A percentile compares a stretch with the other conserved stretches of the same genome.
Conservation (phyloP, 2,797 vertebrate genomes). For the Peromyscus melanophrys region DNA sequence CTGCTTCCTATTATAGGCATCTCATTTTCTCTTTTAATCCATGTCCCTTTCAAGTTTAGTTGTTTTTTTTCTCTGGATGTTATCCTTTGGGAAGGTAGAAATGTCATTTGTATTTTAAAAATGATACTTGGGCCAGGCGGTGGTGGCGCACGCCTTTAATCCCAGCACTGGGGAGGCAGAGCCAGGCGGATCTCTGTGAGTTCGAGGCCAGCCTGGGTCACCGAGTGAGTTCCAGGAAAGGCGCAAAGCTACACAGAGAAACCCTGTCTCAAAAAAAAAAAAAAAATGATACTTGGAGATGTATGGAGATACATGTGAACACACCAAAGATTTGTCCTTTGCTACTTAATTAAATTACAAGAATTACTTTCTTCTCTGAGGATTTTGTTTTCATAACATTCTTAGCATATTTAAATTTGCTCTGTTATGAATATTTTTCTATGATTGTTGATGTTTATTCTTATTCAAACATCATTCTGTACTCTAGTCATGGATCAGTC, state of each 20-base stretch:
- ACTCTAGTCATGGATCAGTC: neutral
- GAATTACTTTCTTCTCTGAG: neutral
- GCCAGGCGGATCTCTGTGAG: no score
- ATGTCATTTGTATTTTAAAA: neutral
- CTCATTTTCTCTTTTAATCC: constrained; percentile 27
- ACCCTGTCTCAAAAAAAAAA: no score
- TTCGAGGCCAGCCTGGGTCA: no score
- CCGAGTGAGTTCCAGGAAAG: no score
- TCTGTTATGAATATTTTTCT: neutral
- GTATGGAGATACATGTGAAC: neutral
- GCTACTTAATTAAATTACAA: neutral
- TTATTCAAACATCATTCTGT: constrained; percentile 13
- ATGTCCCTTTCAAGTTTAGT: neutral
- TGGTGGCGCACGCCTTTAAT: no score
- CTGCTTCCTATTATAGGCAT: neutral
- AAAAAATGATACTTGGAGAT: neutral
- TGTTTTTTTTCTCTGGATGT: neutral
- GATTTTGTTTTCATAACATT: neutral
- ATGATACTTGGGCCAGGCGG: neutral
- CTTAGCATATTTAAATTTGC: neutral
- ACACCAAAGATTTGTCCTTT: neutral
- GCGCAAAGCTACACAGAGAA: no score
- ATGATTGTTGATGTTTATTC: neutral
- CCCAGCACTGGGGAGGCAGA: no score
- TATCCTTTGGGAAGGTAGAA: neutral